Evolutionary conservation across 2,888 invertebrate species (phyloP).

Genomic region (Yponomeuta cagnagella): DNA sequence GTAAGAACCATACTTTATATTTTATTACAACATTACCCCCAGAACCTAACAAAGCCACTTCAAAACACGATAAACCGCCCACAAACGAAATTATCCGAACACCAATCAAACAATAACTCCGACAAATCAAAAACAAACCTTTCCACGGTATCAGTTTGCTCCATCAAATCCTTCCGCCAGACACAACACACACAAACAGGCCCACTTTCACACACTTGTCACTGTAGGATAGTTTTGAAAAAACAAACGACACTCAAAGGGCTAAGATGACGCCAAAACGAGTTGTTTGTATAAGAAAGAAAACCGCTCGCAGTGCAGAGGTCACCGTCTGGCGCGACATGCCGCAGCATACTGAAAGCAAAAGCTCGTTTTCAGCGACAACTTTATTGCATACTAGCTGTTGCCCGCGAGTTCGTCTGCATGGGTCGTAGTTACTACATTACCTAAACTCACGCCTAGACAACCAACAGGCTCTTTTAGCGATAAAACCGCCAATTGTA

Average conservation of each 20-base stretch:
- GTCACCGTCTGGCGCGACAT: not conserved
- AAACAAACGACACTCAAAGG: not conserved
- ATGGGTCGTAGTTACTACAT: too few species aligned
- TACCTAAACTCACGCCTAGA: too few species aligned
- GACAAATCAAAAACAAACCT: not conserved
- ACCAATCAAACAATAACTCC: not conserved
- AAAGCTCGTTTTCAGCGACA: constrained; percentile 1
- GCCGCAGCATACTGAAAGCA: not conserved
- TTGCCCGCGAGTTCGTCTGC: too few species aligned
- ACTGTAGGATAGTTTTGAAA: not conserved
- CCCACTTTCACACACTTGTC: not conserved
- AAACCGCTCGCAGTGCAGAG: not conserved
- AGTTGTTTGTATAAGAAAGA: not conserved
- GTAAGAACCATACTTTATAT: too few species aligned
- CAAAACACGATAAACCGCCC: too few species aligned
- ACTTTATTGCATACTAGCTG: not conserved
- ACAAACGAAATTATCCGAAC: too few species aligned
- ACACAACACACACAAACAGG: not conserved
- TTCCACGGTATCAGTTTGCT: not conserved
- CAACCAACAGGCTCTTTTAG: too few species aligned
- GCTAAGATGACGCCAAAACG: not conserved
- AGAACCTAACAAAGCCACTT: too few species aligned
- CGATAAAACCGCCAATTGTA: too few species aligned
- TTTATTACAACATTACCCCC: too few species aligned
- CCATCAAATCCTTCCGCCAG: not conserved